Evolutionary conservation across 2,888 invertebrate genomes (phyloP), one percentile per base, ranked within the genome.

Genomic region (Mimachlamys varia): DNA sequence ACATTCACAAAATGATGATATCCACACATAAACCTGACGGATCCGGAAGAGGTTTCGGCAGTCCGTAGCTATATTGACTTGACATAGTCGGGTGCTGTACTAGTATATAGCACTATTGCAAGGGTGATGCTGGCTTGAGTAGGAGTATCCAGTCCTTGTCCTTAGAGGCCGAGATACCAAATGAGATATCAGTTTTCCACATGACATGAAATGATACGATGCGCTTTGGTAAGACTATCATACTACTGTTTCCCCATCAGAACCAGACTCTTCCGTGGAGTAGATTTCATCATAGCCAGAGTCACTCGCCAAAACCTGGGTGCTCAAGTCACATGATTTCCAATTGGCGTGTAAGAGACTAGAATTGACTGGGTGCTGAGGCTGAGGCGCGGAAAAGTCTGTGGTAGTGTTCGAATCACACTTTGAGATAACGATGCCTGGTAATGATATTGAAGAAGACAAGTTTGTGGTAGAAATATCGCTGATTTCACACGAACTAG

Each of bases 401-500:
- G 76, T 76, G 76, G 76, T 76, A 27, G 76, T 76, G 76, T 76
- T 76, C 76, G 76, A 76, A 76, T 76, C 76, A 76, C 76, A 76
- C 27, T 76, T 76, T 27, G 76, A 76, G 33, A 76, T 76, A 27
- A 76, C 76, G 27, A 76, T 76, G 22, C 76, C 76, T 10, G 76
- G 76, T 33, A 76, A 27, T 33, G 76, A 76, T 27, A 76, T 76
- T 10, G 76, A 76, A 13, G 76, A 76, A 4, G 76, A 76, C 17
- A 76, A 27, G 76, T 76, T 4, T 76, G 76, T 33, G 27, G 76
- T 76, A 12, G 76, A 76, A 33, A 76, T 33, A 22, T 76, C 76
- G 27, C 13, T 76, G 76, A 76, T 76, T 76, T 91, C 89, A 90
- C 91, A 90, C 88, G 94, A 93, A 87, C 94, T 94, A 38, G 90